Evolutionary conservation across 2,113 vertebrate genomes (phyloP), one percentile per base, ranked within the genome.

Genomic region (Pristiophorus japonicus): DNA sequence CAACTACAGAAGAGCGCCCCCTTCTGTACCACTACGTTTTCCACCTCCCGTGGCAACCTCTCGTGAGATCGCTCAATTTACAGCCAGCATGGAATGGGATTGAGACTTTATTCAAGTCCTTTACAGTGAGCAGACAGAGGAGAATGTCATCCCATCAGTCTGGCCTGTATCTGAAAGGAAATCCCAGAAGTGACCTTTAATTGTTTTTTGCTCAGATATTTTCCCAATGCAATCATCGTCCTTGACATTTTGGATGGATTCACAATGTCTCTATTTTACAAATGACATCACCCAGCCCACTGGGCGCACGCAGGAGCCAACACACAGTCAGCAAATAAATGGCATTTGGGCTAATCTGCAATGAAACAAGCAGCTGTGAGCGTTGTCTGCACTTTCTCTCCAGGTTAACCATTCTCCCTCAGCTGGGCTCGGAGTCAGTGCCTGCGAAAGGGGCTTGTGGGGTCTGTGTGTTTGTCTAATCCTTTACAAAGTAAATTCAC

Each of bases 331-430:
- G 59, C 88, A 92, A 63, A 92, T 92, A 92, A 92, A 38, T 65
- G 88, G 59, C 59, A 92, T 63, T 92, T 20, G 34, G 55, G 55
- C 59, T 92, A 63, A 92, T 92, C 88, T 92, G 59, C 88, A 92
- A 38, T n/a, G 88, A 63, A 90, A 7, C 59, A 65, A n/a, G 34
- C 38, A 63, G 59, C 51, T 92, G 88, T 63, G 34, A 38, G n/a
- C 38, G 20, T 63, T n/a, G 38, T 63, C 88, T 38, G 59, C 88
- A 51, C n/a, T 20, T 63, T 42, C 59, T 88, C 47, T 38, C 62
- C 1, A 34, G 3, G 59, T 92, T 92, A 92, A 38, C 88, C 30
- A n/a, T 16, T 62, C 88, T 63, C 16, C 59, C 88, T n/a, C 55
- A 38, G 59, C 88, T 92, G 88, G 55, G n/a, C 14, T 63, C 62